These are phyloP conservation scores for Actinopyga echinites DNA, from an alignment of 53 echinoderm and acorn worm species.

Conservation along the genomic window DNA sequence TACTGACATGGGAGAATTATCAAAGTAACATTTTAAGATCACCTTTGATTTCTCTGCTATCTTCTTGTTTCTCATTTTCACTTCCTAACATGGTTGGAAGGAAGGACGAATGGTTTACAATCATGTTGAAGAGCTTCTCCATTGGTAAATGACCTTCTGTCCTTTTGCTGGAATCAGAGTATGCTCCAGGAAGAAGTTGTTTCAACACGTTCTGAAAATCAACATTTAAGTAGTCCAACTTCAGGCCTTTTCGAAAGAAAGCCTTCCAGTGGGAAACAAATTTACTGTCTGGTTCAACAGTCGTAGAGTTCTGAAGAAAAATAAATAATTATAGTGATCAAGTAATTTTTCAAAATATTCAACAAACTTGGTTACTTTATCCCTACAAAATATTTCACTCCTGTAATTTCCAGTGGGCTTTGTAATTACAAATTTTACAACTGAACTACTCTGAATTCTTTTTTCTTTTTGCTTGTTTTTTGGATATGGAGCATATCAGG, in stretches of 20 bases:
- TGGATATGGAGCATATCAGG: too few species aligned
- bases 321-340: too few species aligned
- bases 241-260: constrained; percentile 69
- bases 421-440: too few species aligned
- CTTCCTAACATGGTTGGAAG: constrained; percentile 72
- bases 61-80: constrained; percentile 45
- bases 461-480: too few species aligned
- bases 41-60: constrained; percentile 58
- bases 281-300: not conserved
- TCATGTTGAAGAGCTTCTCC: constrained; percentile 73
- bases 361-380: too few species aligned
- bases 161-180: constrained; percentile 33
- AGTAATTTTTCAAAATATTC: too few species aligned
- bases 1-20: too few species aligned
- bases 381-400: too few species aligned
- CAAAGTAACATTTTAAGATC: not conserved
- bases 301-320: not conserved
- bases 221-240: constrained; percentile 52
- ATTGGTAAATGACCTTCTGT: constrained; percentile 50
- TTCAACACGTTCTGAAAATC: constrained; percentile 59
- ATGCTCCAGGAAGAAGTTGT: constrained; percentile 58
- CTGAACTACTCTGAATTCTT: too few species aligned
- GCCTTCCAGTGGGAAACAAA: constrained; percentile 60
- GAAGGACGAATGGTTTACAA: constrained; percentile 84
- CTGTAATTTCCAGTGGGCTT: too few species aligned